Conservation (phyloP, 2,888 invertebrate genomes). For the Epirrhoe tristata region DNA sequence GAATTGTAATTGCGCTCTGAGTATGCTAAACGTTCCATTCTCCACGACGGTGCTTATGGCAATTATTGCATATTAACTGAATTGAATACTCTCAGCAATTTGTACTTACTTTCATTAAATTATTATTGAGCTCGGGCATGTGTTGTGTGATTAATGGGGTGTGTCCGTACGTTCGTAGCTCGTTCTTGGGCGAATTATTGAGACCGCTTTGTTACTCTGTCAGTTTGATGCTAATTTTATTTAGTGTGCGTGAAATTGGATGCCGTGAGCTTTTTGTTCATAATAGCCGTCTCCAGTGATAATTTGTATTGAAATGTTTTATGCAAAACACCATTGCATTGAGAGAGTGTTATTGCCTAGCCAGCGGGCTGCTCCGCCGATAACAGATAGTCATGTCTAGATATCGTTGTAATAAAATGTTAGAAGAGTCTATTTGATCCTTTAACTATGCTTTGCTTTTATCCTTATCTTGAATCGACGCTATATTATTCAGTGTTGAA, state of each 20-base stretch:
- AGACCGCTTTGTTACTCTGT: conserved; percentile 79
- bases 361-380: conserved; percentile 48
- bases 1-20: conserved; percentile 76
- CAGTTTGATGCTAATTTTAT: conserved; percentile 80
- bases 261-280: conserved; percentile 66
- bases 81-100: conserved; percentile 64
- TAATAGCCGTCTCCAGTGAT: conserved; percentile 53
- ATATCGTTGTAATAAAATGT: conserved; percentile 66
- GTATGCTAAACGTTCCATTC: conserved; percentile 72
- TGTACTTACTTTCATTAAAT: conserved; percentile 68
- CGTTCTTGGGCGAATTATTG: conserved; percentile 78
- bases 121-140: conserved; percentile 60
- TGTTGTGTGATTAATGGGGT: conserved; percentile 68
- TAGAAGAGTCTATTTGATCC: conserved; percentile 63
- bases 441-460: conserved; percentile 76
- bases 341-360: conserved; percentile 52
- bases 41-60: conserved; percentile 49
- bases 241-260: conserved; percentile 82
- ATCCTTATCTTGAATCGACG: conserved; percentile 63
- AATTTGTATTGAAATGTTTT: conserved; percentile 71
- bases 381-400: conserved; percentile 54
- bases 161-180: conserved; percentile 65
- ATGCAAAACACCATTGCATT: conserved; percentile 58
- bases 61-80: conserved; percentile 78
- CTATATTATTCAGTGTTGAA: conserved; percentile 31